These are phyloP conservation scores for Gnathonemus echidnorhynchus DNA, from an alignment of 2,113 vertebrate species.

Conservation along the genomic window DNA sequence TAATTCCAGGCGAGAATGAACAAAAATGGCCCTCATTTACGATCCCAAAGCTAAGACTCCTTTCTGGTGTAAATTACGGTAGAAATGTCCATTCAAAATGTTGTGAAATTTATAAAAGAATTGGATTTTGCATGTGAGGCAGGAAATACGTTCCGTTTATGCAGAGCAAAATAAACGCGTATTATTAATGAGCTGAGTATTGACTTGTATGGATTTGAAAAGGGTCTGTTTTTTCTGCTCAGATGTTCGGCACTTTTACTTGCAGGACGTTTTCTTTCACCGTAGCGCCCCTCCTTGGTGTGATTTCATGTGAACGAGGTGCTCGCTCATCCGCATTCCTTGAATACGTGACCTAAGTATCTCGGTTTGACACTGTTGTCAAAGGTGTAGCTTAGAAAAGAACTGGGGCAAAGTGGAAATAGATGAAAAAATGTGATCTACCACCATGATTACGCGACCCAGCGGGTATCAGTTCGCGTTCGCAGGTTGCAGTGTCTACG, in stretches of 20 bases:
- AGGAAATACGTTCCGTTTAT: neutral
- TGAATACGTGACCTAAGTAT: neutral
- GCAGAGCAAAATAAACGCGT: neutral
- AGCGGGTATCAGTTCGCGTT: neutral
- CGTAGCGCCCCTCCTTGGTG: neutral
- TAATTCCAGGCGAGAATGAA: neutral
- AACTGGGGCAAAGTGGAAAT: neutral
- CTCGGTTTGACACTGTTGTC: neutral
- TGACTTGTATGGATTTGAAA: neutral
- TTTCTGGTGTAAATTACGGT: neutral
- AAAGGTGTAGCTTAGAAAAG: neutral
- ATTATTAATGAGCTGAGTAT: neutral
- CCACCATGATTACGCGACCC: neutral
- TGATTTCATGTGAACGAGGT: neutral
- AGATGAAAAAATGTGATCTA: neutral
- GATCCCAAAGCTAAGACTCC: neutral
- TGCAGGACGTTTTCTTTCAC: neutral
- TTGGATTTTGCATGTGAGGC: neutral
- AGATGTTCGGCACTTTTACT: neutral
- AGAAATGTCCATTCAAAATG: neutral
- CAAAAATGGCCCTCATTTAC: neutral
- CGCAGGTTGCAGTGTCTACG: neutral
- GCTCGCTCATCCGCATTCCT: neutral
- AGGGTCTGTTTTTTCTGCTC: neutral
- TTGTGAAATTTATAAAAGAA: neutral